Percentiles rank a stretch among this genome's conserved stretches.
These are phyloP conservation scores for Bombus vancouverensis DNA, from an alignment of 1,140 invertebrate genomes.

Conservation along the genomic window DNA sequence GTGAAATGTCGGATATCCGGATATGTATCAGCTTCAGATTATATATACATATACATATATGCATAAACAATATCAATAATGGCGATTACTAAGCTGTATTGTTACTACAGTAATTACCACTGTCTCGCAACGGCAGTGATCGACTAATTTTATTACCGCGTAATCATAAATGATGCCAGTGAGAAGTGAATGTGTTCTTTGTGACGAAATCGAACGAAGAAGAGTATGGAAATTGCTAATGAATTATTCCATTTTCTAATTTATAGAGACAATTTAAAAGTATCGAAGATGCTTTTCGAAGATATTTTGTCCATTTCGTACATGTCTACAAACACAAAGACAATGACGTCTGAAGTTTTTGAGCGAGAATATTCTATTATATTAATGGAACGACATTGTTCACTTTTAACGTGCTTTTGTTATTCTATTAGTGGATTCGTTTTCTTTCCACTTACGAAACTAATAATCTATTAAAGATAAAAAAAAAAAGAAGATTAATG, in stretches of 20 bases:
- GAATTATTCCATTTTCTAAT: conserved; percentile 58
- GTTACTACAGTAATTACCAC: conserved; percentile 48
- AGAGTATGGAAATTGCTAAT: conserved; percentile 50
- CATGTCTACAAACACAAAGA: conserved; percentile 20
- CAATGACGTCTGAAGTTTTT: conserved; percentile 33
- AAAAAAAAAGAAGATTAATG: conserved; percentile 56
- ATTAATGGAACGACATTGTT: conserved; percentile 30
- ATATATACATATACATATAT: conserved; percentile 51
- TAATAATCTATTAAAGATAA: conserved; percentile 42
- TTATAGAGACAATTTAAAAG: conserved; percentile 44
- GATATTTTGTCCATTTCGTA: conserved; percentile 37
- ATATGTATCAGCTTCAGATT: conserved; percentile 61
- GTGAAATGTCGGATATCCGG: conserved; percentile 35
- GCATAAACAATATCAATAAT: conserved; percentile 52
- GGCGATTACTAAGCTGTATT: conserved; percentile 60
- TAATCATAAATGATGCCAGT: conserved; percentile 41
- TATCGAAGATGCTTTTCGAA: conserved; percentile 32
- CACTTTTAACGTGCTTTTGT: conserved; percentile 47
- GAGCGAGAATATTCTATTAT: conserved; percentile 34
- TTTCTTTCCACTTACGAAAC: conserved; percentile 60
- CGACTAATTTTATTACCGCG: conserved; percentile 57
- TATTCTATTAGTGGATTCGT: conserved; percentile 53
- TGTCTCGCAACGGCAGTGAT: conserved; percentile 29
- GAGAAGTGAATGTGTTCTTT: conserved; percentile 62
- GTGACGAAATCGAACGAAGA: conserved; percentile 49